Evolutionary conservation across 1,140 invertebrate species (phyloP).

Genomic region (Palaemon carinicauda): DNA sequence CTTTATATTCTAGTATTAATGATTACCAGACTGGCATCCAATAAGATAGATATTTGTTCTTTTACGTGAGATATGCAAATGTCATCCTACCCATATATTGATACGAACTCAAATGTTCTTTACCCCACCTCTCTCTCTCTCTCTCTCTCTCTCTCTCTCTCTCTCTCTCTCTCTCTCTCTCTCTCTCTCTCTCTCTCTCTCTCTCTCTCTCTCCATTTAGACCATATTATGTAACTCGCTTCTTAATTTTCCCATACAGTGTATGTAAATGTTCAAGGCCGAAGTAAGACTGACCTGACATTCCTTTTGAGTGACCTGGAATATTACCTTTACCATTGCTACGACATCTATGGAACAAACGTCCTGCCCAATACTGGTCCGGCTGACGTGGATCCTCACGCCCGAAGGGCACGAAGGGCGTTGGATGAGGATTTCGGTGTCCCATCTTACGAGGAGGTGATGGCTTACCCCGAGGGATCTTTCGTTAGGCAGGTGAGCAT

Average conservation of each 20-base stretch:
- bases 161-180: no score
- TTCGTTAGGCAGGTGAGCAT: not conserved
- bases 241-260: no score
- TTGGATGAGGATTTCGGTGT: not conserved
- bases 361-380: not conserved
- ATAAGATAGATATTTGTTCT: no score
- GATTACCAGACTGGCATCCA: no score
- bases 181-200: no score
- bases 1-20: no score
- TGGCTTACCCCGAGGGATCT: not conserved
- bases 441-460: not conserved
- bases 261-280: constrained; percentile 45
- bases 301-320: constrained; percentile 41
- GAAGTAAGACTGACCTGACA: constrained; percentile 32
- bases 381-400: not conserved
- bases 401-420: not conserved
- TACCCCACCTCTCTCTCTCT: no score
- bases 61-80: no score
- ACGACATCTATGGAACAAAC: constrained; percentile 36
- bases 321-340: constrained; percentile 50
- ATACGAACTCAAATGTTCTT: no score
- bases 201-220: not conserved
- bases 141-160: no score
- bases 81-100: no score
- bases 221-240: not conserved